Evolutionary conservation across 2,888 invertebrate species (phyloP), one percentile per base, ranked within the genome.

Genomic region (Panopea generosa): DNA sequence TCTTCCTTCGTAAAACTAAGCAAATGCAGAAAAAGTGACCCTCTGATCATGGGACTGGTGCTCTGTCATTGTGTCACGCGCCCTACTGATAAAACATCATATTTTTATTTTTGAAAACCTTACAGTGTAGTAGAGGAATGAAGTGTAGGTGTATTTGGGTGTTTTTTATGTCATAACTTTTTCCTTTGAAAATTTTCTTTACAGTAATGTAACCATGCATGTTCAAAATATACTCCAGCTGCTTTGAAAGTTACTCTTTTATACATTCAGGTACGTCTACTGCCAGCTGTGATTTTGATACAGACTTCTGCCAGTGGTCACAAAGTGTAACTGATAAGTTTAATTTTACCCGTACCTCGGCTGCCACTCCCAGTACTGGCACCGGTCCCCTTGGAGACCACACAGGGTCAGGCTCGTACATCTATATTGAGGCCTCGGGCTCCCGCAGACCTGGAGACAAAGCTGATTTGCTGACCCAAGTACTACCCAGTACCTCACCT

Each of bases 361-460:
- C 83, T 2, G 52, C 76, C 2, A 86, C 85, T 0, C 65, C 77
- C 2, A 81, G 82, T 49, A 14, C 1, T 2, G 85, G 83, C 27
- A 87, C 87, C 1, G 88, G 87, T 59, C 88, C 88, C 14, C 29
- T 66, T 11, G 57, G 75, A 16, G 89, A 87, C 57, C 89, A 88
- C 62, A 57, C 52, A 9, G 52, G 45, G 60, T 24, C 61, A 81
- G 91, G 90, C 14, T 85, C 80, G 88, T 98, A 96, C 92, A 95
- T 98, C 95, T 96, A 96, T 86, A 95, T 97, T 74, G 97, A 97
- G 89, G 95, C 96, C 18, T 95, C 96, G 0, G 94, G 94, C 0
- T 91, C 92, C 0, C 93, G 94, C 14, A 84, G 93, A 4, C 93
- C 93, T 45, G 95, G 96, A 81, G 95, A 95, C 76, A 94, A 94